These are phyloP conservation scores for Phrynocephalus guinanensis DNA, from an alignment of 2,797 vertebrate species.

Conservation along the genomic window DNA sequence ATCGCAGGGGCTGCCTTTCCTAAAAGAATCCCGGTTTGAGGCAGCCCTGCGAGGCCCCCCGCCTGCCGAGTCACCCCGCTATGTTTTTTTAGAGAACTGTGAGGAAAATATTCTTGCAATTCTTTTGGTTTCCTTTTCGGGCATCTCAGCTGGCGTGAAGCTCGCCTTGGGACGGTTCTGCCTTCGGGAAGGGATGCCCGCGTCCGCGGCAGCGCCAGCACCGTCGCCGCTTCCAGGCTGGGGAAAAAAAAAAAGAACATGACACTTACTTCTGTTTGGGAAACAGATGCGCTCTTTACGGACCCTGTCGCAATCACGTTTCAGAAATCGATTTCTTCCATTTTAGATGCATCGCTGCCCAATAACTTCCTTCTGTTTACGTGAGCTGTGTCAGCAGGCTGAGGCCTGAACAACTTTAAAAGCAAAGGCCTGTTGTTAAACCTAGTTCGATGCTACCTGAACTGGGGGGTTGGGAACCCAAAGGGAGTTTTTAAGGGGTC, in stretches of 20 bases:
- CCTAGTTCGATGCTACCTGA: too few relatives aligned
- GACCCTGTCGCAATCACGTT: too few relatives aligned
- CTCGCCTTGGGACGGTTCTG: conserved; percentile 38
- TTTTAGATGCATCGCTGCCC: not conserved
- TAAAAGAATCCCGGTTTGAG: not conserved
- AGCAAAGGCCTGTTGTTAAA: not conserved
- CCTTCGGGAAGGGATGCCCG: conserved; percentile 39
- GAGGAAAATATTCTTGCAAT: conserved; percentile 81
- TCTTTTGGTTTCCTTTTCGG: conserved; percentile 72
- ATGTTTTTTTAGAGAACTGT: conserved; percentile 65
- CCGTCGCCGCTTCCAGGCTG: conserved; percentile 54
- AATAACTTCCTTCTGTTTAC: not conserved
- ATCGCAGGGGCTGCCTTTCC: not conserved
- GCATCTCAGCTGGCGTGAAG: conserved; percentile 20
- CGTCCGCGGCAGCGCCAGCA: not conserved
- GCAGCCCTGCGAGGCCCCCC: accelerated
- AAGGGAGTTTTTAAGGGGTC: too few relatives aligned
- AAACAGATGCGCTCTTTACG: not conserved
- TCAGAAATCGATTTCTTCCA: not conserved
- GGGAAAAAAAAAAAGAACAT: not conserved
- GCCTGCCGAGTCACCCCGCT: not conserved
- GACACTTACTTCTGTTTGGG: too few relatives aligned
- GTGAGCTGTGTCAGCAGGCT: not conserved
- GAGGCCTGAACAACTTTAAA: not conserved
- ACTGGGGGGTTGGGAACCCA: too few relatives aligned